These are phyloP conservation scores for Heptranchias perlo DNA, from an alignment of 2,113 vertebrate genomes.

Conservation along the genomic window DNA sequence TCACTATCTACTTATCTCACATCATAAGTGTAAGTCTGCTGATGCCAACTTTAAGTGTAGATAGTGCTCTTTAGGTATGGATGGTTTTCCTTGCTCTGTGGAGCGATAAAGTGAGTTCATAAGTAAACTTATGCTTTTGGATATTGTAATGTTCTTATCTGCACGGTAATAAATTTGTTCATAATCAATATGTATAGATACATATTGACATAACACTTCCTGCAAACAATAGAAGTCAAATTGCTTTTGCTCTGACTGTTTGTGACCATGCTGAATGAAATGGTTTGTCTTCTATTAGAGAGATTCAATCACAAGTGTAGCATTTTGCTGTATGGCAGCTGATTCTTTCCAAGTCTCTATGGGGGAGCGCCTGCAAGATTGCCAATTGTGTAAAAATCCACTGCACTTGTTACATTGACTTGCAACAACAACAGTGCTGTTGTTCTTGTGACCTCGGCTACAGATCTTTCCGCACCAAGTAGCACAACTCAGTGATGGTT, in stretches of 20 bases:
- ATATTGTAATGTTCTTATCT: background rate
- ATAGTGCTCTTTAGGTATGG: background rate
- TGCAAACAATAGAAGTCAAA: background rate
- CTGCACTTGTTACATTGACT: background rate
- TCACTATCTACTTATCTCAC: background rate
- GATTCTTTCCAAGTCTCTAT: background rate
- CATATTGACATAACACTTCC: background rate
- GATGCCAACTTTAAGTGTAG: background rate
- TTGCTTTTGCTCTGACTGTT: background rate
- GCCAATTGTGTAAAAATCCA: background rate
- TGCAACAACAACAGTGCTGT: background rate
- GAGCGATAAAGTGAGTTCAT: background rate
- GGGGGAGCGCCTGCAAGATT: background rate
- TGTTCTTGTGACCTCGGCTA: background rate
- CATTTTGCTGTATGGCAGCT: background rate
- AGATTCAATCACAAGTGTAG: background rate
- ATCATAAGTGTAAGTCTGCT: background rate
- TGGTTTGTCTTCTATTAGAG: background rate
- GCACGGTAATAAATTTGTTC: background rate
- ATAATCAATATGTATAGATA: background rate
- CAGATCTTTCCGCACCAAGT: background rate
- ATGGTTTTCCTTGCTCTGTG: background rate
- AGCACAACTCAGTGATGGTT: slow-evolving; percentile 9
- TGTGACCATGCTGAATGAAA: background rate
- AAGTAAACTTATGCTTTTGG: background rate